A percentile compares a stretch with the other conserved stretches of the same genome.
Conservation (phyloP, 2,797 vertebrate species). For the Mallotus villosus region DNA sequence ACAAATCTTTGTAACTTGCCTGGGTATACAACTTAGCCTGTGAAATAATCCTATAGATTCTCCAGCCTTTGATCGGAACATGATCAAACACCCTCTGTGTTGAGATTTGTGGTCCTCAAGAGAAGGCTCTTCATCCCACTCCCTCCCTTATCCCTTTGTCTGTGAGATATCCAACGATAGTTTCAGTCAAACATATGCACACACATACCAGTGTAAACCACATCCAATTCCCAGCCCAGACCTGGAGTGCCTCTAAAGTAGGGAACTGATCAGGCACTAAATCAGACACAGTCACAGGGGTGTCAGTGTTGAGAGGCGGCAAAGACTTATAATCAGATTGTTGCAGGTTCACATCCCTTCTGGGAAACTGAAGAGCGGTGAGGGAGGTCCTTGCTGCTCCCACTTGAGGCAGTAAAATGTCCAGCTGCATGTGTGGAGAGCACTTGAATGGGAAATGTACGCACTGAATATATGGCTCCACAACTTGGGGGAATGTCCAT, state of each 20-base stretch:
- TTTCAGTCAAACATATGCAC: neutral
- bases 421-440: neutral
- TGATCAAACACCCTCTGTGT: neutral
- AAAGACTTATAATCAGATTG: conserved; percentile 22
- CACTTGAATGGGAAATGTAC: neutral
- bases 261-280: conserved; percentile 17
- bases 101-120: conserved; percentile 8
- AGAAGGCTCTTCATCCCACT: neutral
- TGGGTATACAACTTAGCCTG: neutral
- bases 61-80: neutral
- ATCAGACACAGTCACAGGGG: conserved; percentile 11
- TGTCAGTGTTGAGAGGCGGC: conserved; percentile 4
- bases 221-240: conserved; percentile 2
- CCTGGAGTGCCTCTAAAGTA: neutral
- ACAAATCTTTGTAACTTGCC: neutral
- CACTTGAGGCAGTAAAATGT: neutral
- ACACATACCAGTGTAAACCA: neutral
- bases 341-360: conserved; percentile 35
- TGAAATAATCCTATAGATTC: neutral
- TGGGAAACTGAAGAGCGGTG: conserved; percentile 18
- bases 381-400: conserved; percentile 7
- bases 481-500: neutral
- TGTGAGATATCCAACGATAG: neutral
- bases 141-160: neutral
- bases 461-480: neutral